These are phyloP conservation scores for Anguilla megastoma DNA, from an alignment of 2,797 vertebrate species.

Conservation along the genomic window DNA sequence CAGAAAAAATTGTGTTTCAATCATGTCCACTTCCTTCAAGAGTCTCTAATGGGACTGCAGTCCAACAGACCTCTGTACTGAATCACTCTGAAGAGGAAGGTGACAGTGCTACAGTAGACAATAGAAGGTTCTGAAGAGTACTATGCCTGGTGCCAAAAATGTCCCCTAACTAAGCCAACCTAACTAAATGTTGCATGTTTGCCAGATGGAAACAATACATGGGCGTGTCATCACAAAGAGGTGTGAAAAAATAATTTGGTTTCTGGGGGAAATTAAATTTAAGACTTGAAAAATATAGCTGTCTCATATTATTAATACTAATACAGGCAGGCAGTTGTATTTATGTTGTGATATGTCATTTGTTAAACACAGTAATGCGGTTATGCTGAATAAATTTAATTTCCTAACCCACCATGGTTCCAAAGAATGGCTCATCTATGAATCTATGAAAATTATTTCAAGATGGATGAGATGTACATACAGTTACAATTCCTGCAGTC, in stretches of 20 bases:
- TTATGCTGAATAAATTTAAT: slow-evolving; percentile 39
- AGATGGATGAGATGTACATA: not conserved
- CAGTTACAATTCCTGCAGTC: not conserved
- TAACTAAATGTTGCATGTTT: not conserved
- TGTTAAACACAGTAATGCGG: slow-evolving; percentile 37
- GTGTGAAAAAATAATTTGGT: slow-evolving; percentile 15
- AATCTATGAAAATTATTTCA: not conserved
- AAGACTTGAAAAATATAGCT: slow-evolving; percentile 10
- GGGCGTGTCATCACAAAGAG: not conserved
- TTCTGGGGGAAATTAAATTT: slow-evolving; percentile 29
- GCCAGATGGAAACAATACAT: not conserved
- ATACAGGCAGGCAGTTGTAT: slow-evolving; percentile 19
- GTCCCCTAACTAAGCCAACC: not conserved
- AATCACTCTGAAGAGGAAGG: too few species aligned
- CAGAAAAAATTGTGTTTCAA: too few species aligned
- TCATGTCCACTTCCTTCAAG: too few species aligned
- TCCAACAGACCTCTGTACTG: too few species aligned
- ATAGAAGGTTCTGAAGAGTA: not conserved
- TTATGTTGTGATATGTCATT: slow-evolving; percentile 36
- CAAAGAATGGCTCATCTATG: not conserved
- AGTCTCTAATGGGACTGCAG: too few species aligned
- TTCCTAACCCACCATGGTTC: slow-evolving; percentile 27
- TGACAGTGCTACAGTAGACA: too few species aligned
- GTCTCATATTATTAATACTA: slow-evolving; percentile 16
- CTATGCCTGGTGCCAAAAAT: not conserved